Percentiles rank a stretch among this genome's conserved stretches.
Evolutionary conservation across 2,797 vertebrate species (phyloP).

Genomic region (Coluber constrictor): DNA sequence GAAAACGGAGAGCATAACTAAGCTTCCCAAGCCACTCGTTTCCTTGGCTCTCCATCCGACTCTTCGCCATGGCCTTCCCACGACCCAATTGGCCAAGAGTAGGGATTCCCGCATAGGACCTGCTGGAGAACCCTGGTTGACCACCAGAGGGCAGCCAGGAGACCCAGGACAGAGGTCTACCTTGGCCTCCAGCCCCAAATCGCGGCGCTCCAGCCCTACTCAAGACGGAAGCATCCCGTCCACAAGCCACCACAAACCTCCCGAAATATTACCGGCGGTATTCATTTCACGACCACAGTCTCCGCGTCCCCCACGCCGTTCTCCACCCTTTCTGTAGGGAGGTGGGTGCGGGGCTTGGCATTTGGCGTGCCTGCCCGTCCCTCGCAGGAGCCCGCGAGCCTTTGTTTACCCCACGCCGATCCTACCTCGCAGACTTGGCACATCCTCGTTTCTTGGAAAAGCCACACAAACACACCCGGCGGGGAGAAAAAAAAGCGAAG

Average conservation of each 20-base stretch:
- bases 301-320: not conserved
- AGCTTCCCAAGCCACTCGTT: slow-evolving; percentile 50
- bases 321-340: slow-evolving; percentile 19
- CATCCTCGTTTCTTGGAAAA: slow-evolving; percentile 65
- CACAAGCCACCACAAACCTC: slow-evolving; percentile 40
- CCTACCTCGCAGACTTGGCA: slow-evolving; percentile 78
- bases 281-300: not conserved
- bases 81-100: slow-evolving; percentile 13
- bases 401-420: slow-evolving; percentile 70
- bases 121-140: not conserved
- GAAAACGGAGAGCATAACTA: slow-evolving; percentile 31
- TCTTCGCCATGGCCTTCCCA: not conserved
- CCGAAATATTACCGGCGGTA: slow-evolving; percentile 21
- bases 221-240: not conserved
- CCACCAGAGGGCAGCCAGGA: not conserved
- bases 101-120: not conserved
- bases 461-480: not conserved
- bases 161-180: not conserved
- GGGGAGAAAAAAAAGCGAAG: no score
- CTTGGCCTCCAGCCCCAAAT: not conserved
- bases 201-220: not conserved
- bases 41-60: not conserved
- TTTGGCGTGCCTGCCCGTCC: slow-evolving; percentile 48
- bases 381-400: slow-evolving; percentile 27
- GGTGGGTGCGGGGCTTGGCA: slow-evolving; percentile 41